Base-by-base conservation (phyloP, 2,113 vertebrate genomes). In the Mustela lutreola region DNA sequence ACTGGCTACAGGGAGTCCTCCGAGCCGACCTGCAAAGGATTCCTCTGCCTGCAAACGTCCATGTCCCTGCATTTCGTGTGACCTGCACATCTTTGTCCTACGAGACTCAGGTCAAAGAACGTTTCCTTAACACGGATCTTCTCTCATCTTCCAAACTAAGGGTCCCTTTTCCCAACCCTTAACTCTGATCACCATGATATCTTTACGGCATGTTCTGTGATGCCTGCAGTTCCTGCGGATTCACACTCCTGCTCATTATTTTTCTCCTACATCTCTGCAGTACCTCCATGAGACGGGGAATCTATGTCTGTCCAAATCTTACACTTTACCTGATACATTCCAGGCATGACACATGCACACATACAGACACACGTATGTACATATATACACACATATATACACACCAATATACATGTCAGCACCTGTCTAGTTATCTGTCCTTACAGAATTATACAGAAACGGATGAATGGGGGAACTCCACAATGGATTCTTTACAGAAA, bases 11-110 rank as follows among this genome's bases (percentile, higher is more conserved):
- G 2, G 1, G 2, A 8, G 67, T 28, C 22, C n/a, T 2, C 15
- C 5, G 67, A 19, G 42, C 18, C 2, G 0, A 4, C 39, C 11
- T 6, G 4, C 3, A 7, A 18, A 63, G 58, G 24, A 2, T 19
- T 50, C 11, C 14, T n/a, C 56, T 15, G 1, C 5, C 26, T 6
- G 36, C 19, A 3, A 58, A 6, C 0, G 0, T 26, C 56, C 14
- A 3, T 1, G 1, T 36, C 42, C 2, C 31, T 39, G n/a, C 21
- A 3, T 2, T 7, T 16, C 2, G 2, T 24, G 8, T 0, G 12
- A 28, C n/a, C 21, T 14, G 31, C 36, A 39, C 8, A 5, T n/a
- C 58, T 15, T 70, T 15, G 19, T 78, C 70, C 50, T 26, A 26
- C 5, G 5, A 91, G 12, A 33, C 58, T 94, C 39, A 16, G 36